Conservation (phyloP, 1,140 invertebrate genomes). For the Danaus melanippus region DNA sequence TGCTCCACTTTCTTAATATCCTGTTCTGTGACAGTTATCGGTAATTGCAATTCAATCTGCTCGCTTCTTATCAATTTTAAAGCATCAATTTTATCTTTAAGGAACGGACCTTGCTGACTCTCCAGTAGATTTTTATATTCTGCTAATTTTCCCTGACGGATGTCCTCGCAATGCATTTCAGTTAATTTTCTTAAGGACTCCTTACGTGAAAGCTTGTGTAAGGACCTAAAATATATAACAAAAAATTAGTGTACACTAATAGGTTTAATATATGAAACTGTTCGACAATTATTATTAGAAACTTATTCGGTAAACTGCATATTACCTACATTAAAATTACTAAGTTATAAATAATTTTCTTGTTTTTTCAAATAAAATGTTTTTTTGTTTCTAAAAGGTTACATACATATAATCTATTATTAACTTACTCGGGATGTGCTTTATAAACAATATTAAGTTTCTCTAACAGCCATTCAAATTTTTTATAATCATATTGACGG, state of each 20-base stretch:
- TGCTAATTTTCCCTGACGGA: conserved; percentile 76
- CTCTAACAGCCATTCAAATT: conserved; percentile 90
- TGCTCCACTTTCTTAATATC: conserved; percentile 75
- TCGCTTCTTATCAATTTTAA: conserved; percentile 80
- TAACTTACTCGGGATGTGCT: conserved; percentile 74
- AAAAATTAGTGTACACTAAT: not conserved
- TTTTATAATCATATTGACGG: conserved; percentile 83
- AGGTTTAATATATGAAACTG: not conserved
- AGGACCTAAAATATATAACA: conserved; percentile 36
- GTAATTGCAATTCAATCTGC: conserved; percentile 77
- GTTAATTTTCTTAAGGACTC: conserved; percentile 78
- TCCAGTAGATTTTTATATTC: conserved; percentile 77
- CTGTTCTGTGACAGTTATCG: conserved; percentile 76
- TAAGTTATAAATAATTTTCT: too few species aligned
- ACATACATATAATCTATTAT: not conserved
- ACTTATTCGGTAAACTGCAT: too few species aligned
- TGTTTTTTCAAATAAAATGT: too few species aligned
- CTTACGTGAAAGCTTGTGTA: conserved; percentile 76
- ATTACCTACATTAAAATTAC: too few species aligned
- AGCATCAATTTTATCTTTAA: conserved; percentile 74
- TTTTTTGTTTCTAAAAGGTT: too few species aligned
- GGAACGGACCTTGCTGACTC: conserved; percentile 78
- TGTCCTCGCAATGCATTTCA: conserved; percentile 77
- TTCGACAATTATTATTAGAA: too few species aligned
- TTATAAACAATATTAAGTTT: conserved; percentile 84